Conservation (phyloP, 2,113 vertebrate genomes). For the Thermophis baileyi region DNA sequence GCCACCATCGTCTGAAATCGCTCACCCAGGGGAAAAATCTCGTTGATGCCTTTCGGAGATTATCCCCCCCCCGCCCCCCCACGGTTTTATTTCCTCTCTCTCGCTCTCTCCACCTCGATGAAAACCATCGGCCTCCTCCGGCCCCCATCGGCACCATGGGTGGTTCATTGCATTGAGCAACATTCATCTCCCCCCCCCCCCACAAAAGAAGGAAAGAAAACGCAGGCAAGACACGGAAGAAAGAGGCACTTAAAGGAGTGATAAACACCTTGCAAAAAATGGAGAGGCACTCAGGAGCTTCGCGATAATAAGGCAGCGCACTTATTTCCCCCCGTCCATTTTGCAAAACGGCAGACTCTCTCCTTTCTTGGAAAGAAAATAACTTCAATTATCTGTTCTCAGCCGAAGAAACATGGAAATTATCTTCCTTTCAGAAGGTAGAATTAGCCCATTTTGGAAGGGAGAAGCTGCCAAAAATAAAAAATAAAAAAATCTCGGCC, state of each 20-base stretch:
- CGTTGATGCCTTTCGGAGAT: not conserved
- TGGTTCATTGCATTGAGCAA: not conserved
- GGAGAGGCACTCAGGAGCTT: constrained; percentile 49
- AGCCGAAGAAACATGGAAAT: constrained; percentile 70
- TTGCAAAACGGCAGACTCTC: constrained; percentile 47
- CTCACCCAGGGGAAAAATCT: not conserved
- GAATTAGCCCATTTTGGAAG: constrained; percentile 69
- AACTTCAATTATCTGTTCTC: constrained; percentile 75
- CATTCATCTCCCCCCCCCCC: not conserved
- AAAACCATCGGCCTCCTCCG: not conserved
- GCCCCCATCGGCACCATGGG: not conserved
- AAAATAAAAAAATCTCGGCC: constrained; percentile 35
- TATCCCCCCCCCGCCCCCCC: not conserved
- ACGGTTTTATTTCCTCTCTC: not conserved
- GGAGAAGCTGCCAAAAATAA: constrained; percentile 66
- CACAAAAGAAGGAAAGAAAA: not conserved
- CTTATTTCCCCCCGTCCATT: constrained; percentile 48
- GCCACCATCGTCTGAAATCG: not conserved
- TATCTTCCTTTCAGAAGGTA: constrained; percentile 76
- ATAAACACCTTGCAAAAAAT: constrained; percentile 32
- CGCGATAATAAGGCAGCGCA: not conserved
- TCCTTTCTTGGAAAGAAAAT: constrained; percentile 68
- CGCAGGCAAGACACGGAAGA: not conserved
- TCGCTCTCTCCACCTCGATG: constrained; percentile 4
- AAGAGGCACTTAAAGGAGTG: constrained; percentile 11